phyloP scores from a whole-genome alignment of 2,113 vertebrate genomes.

The Chaetodon trifascialis region DNA sequence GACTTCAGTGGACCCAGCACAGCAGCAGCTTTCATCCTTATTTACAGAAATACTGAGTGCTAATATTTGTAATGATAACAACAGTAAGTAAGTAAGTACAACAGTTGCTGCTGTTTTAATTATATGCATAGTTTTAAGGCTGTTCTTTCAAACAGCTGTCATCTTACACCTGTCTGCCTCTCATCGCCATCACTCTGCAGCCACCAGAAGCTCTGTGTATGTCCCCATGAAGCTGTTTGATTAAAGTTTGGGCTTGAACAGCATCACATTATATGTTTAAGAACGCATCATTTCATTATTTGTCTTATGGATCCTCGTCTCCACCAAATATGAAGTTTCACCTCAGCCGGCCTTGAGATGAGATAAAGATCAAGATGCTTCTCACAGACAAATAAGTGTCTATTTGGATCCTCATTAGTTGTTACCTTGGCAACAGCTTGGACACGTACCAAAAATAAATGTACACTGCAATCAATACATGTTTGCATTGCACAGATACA shows the following conservation, averaged over 20 bases:
- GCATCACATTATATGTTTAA: neutral
- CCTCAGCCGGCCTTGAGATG: neutral
- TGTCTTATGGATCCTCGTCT: neutral
- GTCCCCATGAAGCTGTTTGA: neutral
- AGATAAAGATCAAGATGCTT: neutral
- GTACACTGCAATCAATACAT: no score
- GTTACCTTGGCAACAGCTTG: constrained; percentile 5
- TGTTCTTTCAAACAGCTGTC: no score
- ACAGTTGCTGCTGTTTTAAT: no score
- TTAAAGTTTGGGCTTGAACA: neutral
- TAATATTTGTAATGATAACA: no score
- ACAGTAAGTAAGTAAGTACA: no score
- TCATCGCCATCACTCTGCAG: no score
- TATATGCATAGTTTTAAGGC: no score
- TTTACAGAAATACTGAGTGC: neutral
- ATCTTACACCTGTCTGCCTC: no score
- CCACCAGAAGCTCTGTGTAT: no score
- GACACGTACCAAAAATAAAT: neutral
- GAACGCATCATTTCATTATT: neutral
- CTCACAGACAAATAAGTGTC: neutral
- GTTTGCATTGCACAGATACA: neutral
- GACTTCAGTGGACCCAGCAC: neutral
- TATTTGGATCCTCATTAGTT: neutral
- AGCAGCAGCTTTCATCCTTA: neutral
- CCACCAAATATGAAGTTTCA: neutral